Percentiles rank a stretch among this genome's conserved stretches.
These are phyloP conservation scores for Icerya purchasi DNA, from an alignment of 2,888 invertebrate species.

Conservation along the genomic window DNA sequence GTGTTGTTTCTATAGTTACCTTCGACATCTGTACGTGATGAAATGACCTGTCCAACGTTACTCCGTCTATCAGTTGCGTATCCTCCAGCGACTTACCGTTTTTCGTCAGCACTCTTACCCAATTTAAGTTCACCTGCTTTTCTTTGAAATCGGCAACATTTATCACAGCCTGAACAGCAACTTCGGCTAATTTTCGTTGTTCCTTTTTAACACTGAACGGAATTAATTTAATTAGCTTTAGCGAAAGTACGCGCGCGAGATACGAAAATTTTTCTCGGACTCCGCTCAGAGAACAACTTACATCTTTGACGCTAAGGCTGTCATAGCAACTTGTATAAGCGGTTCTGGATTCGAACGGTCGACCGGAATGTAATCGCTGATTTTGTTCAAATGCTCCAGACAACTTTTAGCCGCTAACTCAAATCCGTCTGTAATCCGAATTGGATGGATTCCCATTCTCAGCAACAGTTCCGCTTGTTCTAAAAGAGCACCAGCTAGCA, in stretches of 20 bases:
- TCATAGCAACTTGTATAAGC: constrained; percentile 87
- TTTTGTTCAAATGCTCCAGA: constrained; percentile 59
- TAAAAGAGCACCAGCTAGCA: constrained; percentile 64
- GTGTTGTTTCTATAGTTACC: too few species aligned
- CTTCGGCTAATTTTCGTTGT: constrained; percentile 92
- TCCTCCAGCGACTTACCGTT: constrained; percentile 94
- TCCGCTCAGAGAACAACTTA: too few species aligned
- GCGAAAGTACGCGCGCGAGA: too few species aligned
- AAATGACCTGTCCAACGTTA: constrained; percentile 95
- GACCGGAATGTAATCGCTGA: constrained; percentile 76
- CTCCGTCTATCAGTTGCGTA: constrained; percentile 85
- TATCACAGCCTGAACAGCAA: constrained; percentile 91
- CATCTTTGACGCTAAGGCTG: constrained; percentile 95
- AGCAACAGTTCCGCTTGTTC: constrained; percentile 83
- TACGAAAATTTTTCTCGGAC: too few species aligned
- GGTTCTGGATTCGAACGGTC: constrained; percentile 64
- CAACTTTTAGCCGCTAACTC: constrained; percentile 87
- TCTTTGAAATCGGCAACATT: constrained; percentile 81
- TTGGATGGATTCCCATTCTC: constrained; percentile 95
- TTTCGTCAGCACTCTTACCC: constrained; percentile 30
- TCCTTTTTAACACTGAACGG: constrained; percentile 67
- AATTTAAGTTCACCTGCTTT: background rate
- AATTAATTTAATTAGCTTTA: constrained; percentile 8
- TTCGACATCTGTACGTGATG: constrained; percentile 99
- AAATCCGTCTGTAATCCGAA: constrained; percentile 95